Evolutionary conservation across 2,797 vertebrate species (phyloP).

Genomic region (Gobionotothen gibberifrons): DNA sequence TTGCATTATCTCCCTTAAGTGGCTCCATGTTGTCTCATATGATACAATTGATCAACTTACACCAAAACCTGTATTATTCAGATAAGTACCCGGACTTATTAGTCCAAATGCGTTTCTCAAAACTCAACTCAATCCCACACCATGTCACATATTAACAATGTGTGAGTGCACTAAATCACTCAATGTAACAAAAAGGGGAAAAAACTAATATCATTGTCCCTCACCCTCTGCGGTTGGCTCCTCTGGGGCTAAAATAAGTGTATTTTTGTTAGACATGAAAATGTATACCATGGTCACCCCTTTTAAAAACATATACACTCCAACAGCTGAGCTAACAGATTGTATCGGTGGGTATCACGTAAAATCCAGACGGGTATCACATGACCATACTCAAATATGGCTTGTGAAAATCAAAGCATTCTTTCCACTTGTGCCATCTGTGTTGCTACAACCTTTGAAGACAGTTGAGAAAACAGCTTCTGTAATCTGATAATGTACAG

Average conservation of each 20-base stretch:
- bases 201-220: conserved; percentile 17
- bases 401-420: conserved; percentile 22
- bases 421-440: background rate
- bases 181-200: conserved; percentile 12
- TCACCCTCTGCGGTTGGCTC: conserved; percentile 50
- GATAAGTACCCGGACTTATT: conserved; percentile 54
- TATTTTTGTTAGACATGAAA: conserved; percentile 45
- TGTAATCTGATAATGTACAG: conserved; percentile 13
- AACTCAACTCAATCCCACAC: conserved; percentile 40
- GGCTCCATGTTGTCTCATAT: conserved; percentile 32
- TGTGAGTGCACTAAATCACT: conserved; percentile 30
- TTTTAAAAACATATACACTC: conserved; percentile 20
- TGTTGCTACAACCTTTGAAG: conserved; percentile 4
- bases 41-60: conserved; percentile 45
- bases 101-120: conserved; percentile 53
- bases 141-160: conserved; percentile 32
- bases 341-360: conserved; percentile 6
- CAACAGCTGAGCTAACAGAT: conserved; percentile 55
- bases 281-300: conserved; percentile 22
- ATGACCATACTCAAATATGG: conserved; percentile 21
- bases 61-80: conserved; percentile 42
- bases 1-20: conserved; percentile 50
- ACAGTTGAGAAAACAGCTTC: conserved; percentile 23
- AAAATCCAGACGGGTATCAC: conserved; percentile 25
- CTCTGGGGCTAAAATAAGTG: conserved; percentile 58